Percentiles rank a stretch among this genome's conserved stretches.
Evolutionary conservation across 2,797 vertebrate species (phyloP).

Genomic region (Myioborus melanocephalus): DNA sequence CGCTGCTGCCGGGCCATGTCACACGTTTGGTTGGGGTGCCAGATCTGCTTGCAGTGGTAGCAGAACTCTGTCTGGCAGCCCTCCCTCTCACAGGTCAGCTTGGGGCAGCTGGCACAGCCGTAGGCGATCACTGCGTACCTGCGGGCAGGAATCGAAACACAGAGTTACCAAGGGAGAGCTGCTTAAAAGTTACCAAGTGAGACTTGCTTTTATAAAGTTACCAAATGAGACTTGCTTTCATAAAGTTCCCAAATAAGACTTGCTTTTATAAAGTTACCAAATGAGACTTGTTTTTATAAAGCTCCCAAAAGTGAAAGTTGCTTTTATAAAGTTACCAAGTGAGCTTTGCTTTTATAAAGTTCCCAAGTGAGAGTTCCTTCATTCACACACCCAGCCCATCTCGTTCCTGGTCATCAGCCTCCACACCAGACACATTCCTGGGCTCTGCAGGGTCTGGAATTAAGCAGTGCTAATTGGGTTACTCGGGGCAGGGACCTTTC

Average conservation of each 20-base stretch:
- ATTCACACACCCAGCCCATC: not conserved
- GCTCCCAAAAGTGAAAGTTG: accelerated
- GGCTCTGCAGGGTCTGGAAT: not conserved
- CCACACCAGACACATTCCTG: not conserved
- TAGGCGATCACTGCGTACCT: slow-evolving; percentile 97
- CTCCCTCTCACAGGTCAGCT: slow-evolving; percentile 92
- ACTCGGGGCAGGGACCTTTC: not conserved
- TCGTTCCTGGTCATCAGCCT: not conserved
- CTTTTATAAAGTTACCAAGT: too few species aligned
- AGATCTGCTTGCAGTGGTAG: slow-evolving; percentile 99
- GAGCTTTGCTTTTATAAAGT: too few species aligned
- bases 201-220: not conserved
- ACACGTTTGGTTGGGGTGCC: slow-evolving; percentile 98
- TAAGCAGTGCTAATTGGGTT: not conserved
- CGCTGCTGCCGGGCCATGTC: slow-evolving; percentile 96
- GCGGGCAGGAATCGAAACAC: not conserved
- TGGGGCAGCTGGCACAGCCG: slow-evolving; percentile 96
- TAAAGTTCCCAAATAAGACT: too few species aligned
- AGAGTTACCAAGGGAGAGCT: accelerated
- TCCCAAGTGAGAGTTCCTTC: accelerated
- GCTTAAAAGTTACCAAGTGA: too few species aligned
- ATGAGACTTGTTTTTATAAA: too few species aligned
- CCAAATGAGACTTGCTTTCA: too few species aligned
- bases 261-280: not conserved
- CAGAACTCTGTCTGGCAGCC: slow-evolving; percentile 98